Evolutionary conservation across 2,113 vertebrate species (phyloP), one percentile per base, ranked within the genome.

Genomic region (Dissostichus mawsoni): DNA sequence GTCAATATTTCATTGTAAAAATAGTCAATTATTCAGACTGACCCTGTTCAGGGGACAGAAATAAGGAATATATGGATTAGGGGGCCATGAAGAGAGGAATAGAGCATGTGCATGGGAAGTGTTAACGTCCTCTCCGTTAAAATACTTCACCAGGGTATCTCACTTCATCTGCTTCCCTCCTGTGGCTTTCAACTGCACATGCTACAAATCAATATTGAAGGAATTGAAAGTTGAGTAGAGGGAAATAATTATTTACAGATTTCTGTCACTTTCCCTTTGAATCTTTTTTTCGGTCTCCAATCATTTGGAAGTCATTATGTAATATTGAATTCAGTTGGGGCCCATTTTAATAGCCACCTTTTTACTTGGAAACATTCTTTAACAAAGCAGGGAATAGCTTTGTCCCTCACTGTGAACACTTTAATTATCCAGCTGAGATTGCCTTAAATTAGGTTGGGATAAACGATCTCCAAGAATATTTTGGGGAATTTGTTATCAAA

Each of bases 1-100:
- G 86, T 92, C 88, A 92, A 92, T 91, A 90, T 93, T 93, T 92
- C 23, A 92, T 93, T 81, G 63, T 87, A 71, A 80, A 85, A 59
- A 79, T 51, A 69, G 75, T 92, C 64, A 87, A 87, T 90, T 90
- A 90, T 92, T 93, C 78, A 91, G 77, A 73, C 0, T 69, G 83
- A 84, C 77, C 74, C 75, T 76, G 69, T 86, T 86, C 69, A 12
- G 50, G 57, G 63, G 55, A 69, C 70, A 73, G 73, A 80, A 78
- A 86, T 76, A 74, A 87, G 88, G 81, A 81, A 85, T 57, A 59
- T 50, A 73, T 78, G 69, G 69, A 83, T 64, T 57, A 76, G 41
- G 53, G 25, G 55, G 36, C 36, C 36, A 41, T 41, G 36, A 41
- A 47, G 56, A 65, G 47, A 66, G 29, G 17, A 69, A 23, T 1